phyloP scores from a whole-genome alignment of 2,888 invertebrate species.

The Octonoba sinensis region DNA sequence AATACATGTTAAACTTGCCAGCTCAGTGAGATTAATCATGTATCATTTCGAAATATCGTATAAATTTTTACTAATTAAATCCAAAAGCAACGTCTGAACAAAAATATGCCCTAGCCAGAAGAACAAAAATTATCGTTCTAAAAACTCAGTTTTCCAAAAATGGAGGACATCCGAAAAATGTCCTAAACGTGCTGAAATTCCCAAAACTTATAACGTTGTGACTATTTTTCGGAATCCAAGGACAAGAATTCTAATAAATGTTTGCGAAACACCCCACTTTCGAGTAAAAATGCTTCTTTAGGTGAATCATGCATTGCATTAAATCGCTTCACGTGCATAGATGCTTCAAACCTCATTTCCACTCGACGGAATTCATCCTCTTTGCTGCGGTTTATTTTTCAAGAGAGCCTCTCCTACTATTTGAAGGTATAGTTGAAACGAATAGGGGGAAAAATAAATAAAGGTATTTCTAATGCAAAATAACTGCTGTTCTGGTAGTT shows the following conservation, averaged over 20 bases:
- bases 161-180: background rate
- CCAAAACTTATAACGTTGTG: constrained; percentile 19
- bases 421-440: constrained; percentile 37
- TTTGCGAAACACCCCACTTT: constrained; percentile 21
- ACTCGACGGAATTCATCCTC: background rate
- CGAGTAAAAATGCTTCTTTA: background rate
- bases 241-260: constrained; percentile 53
- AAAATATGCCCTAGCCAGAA: no score
- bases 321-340: constrained; percentile 57
- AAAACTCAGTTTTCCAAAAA: no score
- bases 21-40: no score
- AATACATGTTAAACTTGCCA: no score
- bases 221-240: constrained; percentile 27
- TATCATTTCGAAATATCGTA: no score
- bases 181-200: constrained; percentile 32
- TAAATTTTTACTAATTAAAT: no score
- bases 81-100: no score
- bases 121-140: no score
- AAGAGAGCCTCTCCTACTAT: constrained; percentile 29
- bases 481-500: constrained; percentile 56
- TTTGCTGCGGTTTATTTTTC: constrained; percentile 45
- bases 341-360: background rate
- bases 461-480: constrained; percentile 55
- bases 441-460: constrained; percentile 11
- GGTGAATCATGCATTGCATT: constrained; percentile 44